Conservation (phyloP, 2,113 vertebrate species). For the Triplophysa dalaica region DNA sequence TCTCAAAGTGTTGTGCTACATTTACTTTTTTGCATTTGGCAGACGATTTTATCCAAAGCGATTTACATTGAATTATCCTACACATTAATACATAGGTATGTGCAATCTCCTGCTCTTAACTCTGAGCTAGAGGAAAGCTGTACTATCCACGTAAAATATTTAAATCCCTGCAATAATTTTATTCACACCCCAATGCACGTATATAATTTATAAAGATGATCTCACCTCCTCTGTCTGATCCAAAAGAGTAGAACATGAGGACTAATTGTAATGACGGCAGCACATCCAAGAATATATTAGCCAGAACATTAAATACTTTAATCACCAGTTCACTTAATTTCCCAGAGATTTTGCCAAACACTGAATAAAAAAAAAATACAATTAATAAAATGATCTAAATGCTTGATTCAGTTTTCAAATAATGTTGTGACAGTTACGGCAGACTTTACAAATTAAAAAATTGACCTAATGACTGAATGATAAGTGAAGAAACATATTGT, state of each 20-base stretch:
- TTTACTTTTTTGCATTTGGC: no score
- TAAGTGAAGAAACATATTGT: no score
- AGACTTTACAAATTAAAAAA: no score
- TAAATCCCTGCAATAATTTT: no score
- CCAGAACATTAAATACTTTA: neutral
- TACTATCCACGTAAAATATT: no score
- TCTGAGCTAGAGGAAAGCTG: no score
- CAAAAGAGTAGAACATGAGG: neutral
- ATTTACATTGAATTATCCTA: no score
- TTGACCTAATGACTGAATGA: no score
- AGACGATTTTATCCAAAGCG: no score
- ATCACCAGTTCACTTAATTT: rapidly evolving
- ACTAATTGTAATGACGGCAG: neutral
- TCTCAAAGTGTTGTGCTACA: no score
- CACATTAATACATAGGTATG: no score
- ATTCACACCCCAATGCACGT: neutral
- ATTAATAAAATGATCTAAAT: neutral
- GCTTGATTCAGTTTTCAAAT: neutral
- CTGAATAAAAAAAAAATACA: neutral
- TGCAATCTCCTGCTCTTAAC: no score
- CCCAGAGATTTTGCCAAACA: rapidly evolving
- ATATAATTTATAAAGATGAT: neutral
- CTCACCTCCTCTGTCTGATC: neutral
- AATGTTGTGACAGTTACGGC: neutral
- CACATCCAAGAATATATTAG: neutral